Evolutionary conservation across 2,113 vertebrate genomes (phyloP).

Genomic region (Cyphomyrus discorhynchus): DNA sequence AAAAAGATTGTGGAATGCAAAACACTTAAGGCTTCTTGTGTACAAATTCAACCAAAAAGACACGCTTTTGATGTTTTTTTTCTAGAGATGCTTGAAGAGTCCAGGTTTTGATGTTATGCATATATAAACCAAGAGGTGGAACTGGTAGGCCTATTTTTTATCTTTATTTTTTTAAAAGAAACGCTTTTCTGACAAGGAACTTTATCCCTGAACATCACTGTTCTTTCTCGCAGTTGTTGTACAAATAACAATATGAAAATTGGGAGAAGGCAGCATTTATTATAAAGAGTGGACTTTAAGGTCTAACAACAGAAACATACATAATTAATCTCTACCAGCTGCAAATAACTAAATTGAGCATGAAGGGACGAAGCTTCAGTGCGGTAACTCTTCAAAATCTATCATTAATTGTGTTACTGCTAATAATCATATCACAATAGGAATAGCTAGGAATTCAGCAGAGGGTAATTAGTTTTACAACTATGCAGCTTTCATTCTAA

Average conservation of each 20-base stretch:
- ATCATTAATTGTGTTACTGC: slow-evolving; percentile 10
- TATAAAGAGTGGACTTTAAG: neutral
- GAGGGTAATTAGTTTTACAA: slow-evolving; percentile 16
- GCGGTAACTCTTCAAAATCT: neutral
- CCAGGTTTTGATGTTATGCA: neutral
- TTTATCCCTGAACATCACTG: neutral
- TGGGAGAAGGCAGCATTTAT: neutral
- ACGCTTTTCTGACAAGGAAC: neutral
- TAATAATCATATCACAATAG: slow-evolving; percentile 13
- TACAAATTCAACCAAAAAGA: neutral
- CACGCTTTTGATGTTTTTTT: neutral
- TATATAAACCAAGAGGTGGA: neutral
- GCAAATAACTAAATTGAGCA: neutral
- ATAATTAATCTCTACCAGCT: neutral
- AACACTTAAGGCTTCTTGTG: neutral
- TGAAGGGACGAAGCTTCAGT: neutral
- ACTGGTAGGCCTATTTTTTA: neutral
- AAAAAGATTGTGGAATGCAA: slow-evolving; percentile 12
- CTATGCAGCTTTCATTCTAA: slow-evolving; percentile 10
- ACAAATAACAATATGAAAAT: neutral
- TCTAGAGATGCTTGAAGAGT: neutral
- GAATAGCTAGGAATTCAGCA: neutral
- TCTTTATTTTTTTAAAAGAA: neutral
- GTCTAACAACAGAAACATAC: neutral
- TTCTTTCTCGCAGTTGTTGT: neutral